phyloP scores from a whole-genome alignment of 2,797 vertebrate species.

The Dicrostonyx torquatus region DNA sequence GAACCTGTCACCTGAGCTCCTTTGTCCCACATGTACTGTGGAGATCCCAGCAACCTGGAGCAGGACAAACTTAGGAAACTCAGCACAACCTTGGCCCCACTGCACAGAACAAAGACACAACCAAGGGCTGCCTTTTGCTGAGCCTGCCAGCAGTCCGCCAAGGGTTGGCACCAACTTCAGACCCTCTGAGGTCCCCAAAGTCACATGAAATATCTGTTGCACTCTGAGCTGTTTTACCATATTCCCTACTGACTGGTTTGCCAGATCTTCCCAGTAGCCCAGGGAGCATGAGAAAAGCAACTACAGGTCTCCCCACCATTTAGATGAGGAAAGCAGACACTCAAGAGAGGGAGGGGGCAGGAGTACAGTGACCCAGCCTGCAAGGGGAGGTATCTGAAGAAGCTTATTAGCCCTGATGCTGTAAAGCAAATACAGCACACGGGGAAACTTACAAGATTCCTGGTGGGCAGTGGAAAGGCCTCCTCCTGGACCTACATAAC shows the following conservation, averaged over 20 bases:
- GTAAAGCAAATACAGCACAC: slow-evolving; percentile 49
- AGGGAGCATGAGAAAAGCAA: not conserved
- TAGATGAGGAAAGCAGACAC: slow-evolving; percentile 43
- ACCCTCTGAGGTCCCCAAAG: not conserved
- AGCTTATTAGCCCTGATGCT: not conserved
- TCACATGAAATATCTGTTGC: not conserved
- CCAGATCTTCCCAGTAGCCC: slow-evolving; percentile 31
- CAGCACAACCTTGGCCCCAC: not conserved
- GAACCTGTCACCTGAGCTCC: not conserved
- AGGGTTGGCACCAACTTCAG: not conserved
- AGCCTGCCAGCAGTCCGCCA: not conserved
- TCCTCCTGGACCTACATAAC: slow-evolving; percentile 30
- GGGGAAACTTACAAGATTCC: not conserved
- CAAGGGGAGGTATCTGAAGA: slow-evolving; percentile 37
- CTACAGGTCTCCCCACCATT: not conserved
- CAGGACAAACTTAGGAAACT: slow-evolving; percentile 33
- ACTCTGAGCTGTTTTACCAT: not conserved
- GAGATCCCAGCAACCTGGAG: not conserved
- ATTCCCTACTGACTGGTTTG: not conserved
- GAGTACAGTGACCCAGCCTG: not conserved
- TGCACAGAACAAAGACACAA: not conserved
- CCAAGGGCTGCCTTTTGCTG: slow-evolving; percentile 7
- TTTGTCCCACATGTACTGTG: not conserved
- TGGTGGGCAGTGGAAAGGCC: not conserved
- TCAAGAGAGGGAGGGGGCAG: not conserved